A percentile compares a stretch with the other conserved stretches of the same genome.
phyloP scores from a whole-genome alignment of 2,888 invertebrate genomes.

The Diabrotica balteata region DNA sequence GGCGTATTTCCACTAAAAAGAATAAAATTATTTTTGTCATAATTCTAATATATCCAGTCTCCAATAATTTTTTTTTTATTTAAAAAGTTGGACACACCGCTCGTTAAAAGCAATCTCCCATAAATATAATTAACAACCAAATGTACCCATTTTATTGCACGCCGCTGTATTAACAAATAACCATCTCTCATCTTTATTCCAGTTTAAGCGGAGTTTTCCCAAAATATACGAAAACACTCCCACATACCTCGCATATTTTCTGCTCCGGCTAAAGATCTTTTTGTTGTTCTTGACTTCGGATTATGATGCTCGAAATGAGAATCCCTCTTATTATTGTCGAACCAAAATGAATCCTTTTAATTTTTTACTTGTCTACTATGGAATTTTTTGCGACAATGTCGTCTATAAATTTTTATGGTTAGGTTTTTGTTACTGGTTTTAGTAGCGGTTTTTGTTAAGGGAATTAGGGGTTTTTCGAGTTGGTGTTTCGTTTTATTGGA shows the following conservation, averaged over 20 bases:
- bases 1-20: no score
- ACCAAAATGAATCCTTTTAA: background rate
- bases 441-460: no score
- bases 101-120: no score
- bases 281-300: constrained; percentile 1
- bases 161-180: background rate
- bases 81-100: no score
- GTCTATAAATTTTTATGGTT: no score
- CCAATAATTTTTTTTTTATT: no score
- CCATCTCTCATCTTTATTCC: background rate
- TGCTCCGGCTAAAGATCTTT: background rate
- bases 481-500: no score
- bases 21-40: no score
- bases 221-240: background rate
- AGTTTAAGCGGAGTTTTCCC: background rate
- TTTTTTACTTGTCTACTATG: background rate
- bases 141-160: background rate
- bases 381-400: background rate
- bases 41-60: no score
- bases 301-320: background rate
- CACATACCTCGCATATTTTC: background rate
- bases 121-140: no score
- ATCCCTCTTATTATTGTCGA: constrained; percentile 1
- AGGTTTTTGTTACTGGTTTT: no score
- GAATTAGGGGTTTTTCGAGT: no score